These are phyloP conservation scores for Drosophila nebulosa DNA, from an alignment of 1,140 invertebrate species.

Conservation along the genomic window DNA sequence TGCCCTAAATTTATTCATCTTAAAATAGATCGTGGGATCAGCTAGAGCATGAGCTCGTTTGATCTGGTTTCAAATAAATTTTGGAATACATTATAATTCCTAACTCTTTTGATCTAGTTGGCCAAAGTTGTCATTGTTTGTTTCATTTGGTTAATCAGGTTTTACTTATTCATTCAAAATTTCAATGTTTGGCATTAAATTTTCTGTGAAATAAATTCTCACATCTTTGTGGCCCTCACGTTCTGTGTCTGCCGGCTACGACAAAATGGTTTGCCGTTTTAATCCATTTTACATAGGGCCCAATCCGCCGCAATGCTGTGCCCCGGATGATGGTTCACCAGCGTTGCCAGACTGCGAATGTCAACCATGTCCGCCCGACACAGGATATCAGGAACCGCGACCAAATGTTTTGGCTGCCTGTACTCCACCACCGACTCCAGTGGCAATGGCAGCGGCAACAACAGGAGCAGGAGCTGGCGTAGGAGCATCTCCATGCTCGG, in stretches of 20 bases:
- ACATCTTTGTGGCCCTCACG: neutral
- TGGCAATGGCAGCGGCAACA: neutral
- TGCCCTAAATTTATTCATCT: too few species aligned
- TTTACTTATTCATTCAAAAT: neutral
- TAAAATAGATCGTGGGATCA: too few species aligned
- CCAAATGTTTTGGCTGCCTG: neutral
- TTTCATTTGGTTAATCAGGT: neutral
- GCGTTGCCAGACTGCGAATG: neutral
- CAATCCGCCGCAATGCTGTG: neutral
- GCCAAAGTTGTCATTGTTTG: neutral
- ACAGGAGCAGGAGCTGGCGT: neutral
- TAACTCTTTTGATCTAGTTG: too few species aligned
- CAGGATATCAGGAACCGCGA: neutral
- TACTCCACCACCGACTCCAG: neutral
- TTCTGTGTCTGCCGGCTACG: neutral
- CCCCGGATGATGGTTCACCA: neutral
- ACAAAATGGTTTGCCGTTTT: neutral
- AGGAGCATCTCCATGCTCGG: neutral
- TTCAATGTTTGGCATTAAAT: neutral
- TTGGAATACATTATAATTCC: too few species aligned
- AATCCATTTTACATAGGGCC: constrained; percentile 4
- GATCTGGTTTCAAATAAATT: too few species aligned
- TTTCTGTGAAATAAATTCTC: neutral
- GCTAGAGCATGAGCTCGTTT: too few species aligned
- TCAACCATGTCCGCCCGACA: neutral